These are phyloP conservation scores for Muntiacus muntjak DNA, from an alignment of 2,113 vertebrate species.

Conservation along the genomic window DNA sequence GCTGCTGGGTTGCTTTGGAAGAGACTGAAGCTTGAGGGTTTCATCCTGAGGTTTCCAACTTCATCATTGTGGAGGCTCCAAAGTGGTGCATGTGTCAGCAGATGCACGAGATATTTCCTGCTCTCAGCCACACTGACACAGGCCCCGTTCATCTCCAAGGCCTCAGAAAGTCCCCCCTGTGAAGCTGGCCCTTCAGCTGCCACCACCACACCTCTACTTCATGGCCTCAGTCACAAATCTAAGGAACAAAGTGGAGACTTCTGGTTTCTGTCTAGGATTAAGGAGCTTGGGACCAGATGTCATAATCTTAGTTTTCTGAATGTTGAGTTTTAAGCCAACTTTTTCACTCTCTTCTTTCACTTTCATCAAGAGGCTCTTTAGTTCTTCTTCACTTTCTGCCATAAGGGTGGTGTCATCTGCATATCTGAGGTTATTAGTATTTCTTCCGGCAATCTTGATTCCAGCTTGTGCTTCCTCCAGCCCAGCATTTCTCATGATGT, in stretches of 20 bases:
- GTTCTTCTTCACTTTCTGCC: too few relatives aligned
- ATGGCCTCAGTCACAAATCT: background rate
- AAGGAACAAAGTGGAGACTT: background rate
- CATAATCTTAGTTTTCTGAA: too few relatives aligned
- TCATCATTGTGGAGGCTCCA: accelerated
- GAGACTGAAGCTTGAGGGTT: background rate
- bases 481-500: too few relatives aligned
- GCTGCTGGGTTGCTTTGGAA: background rate
- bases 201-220: background rate
- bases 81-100: background rate
- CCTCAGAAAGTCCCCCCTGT: background rate
- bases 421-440: too few relatives aligned
- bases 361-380: too few relatives aligned
- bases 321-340: too few relatives aligned
- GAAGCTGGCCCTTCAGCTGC: background rate
- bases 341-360: too few relatives aligned
- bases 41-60: background rate
- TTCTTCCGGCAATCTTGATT: too few relatives aligned
- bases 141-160: too few relatives aligned
- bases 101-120: background rate
- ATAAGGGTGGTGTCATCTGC: too few relatives aligned
- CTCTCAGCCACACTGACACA: accelerated
- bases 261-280: background rate
- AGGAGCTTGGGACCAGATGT: background rate
- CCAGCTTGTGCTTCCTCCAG: too few relatives aligned